Conservation (phyloP, 2,888 invertebrate genomes). For the Drosophila subsilvestris region DNA sequence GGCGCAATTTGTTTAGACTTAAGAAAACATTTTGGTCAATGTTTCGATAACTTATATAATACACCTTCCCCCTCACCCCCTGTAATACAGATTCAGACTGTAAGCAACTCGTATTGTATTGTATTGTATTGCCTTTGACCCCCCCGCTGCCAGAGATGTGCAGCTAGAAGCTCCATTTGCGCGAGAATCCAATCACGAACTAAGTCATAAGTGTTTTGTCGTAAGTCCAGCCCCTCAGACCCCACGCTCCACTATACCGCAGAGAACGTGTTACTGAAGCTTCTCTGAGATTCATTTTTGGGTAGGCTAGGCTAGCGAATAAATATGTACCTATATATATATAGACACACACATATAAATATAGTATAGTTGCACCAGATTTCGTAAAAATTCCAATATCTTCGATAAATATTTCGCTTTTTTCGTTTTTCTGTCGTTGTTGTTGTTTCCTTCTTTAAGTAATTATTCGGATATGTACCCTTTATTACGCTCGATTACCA, state of each 20-base stretch:
- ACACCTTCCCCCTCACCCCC: slow-evolving; percentile 7
- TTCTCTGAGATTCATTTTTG: slow-evolving; percentile 22
- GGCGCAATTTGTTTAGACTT: slow-evolving; percentile 47
- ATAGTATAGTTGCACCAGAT: slow-evolving; percentile 55
- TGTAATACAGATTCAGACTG: slow-evolving; percentile 29
- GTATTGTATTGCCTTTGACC: slow-evolving; percentile 60
- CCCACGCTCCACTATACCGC: slow-evolving; percentile 13
- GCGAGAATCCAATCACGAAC: slow-evolving; percentile 51
- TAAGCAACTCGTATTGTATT: slow-evolving; percentile 45
- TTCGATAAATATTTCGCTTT: slow-evolving; percentile 28
- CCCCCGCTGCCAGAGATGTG: slow-evolving; percentile 44
- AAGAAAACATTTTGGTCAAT: slow-evolving; percentile 61
- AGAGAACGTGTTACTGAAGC: slow-evolving; percentile 16
- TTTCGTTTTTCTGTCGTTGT: background rate
- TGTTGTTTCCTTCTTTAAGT: slow-evolving; percentile 15
- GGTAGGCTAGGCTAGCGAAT: slow-evolving; percentile 52
- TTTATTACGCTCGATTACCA: background rate
- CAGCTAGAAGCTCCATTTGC: slow-evolving; percentile 7
- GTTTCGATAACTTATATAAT: slow-evolving; percentile 37
- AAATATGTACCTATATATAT: slow-evolving; percentile 24
- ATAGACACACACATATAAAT: slow-evolving; percentile 34
- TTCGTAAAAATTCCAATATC: slow-evolving; percentile 69
- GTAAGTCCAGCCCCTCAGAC: slow-evolving; percentile 11
- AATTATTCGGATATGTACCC: slow-evolving; percentile 3
- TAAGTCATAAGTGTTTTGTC: slow-evolving; percentile 41